Evolutionary conservation across 2,888 invertebrate species (phyloP).

Genomic region (Alviniconcha strummeri): DNA sequence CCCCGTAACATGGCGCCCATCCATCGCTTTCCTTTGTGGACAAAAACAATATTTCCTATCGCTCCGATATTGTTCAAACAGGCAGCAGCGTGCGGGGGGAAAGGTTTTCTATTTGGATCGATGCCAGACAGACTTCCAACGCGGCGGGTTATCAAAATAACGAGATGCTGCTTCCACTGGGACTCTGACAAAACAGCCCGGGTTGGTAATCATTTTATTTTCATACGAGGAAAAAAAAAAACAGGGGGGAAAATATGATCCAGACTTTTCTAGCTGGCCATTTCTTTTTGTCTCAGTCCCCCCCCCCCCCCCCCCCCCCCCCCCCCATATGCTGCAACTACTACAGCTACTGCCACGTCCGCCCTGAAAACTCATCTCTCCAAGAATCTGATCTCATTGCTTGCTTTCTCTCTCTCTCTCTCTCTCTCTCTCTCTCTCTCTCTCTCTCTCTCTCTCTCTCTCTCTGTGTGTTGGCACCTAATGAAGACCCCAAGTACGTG

Average conservation of each 20-base stretch:
- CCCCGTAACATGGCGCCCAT: background rate
- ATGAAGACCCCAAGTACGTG: too few relatives aligned
- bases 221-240: too few relatives aligned
- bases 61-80: background rate
- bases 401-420: background rate
- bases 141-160: background rate
- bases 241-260: too few relatives aligned
- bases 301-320: too few relatives aligned
- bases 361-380: too few relatives aligned
- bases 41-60: conserved; percentile 15
- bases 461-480: background rate
- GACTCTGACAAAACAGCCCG: too few relatives aligned
- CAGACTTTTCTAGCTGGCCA: too few relatives aligned
- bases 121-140: background rate
- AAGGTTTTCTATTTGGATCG: background rate
- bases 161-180: background rate
- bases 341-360: too few relatives aligned
- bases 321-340: background rate
- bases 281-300: background rate
- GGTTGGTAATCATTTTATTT: too few relatives aligned
- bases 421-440: background rate
- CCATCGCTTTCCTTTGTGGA: background rate
- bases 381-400: background rate
- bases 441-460: background rate
- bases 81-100: background rate